Base-by-base conservation (phyloP, 2,797 vertebrate genomes). In the Macroramphosus scolopax region DNA sequence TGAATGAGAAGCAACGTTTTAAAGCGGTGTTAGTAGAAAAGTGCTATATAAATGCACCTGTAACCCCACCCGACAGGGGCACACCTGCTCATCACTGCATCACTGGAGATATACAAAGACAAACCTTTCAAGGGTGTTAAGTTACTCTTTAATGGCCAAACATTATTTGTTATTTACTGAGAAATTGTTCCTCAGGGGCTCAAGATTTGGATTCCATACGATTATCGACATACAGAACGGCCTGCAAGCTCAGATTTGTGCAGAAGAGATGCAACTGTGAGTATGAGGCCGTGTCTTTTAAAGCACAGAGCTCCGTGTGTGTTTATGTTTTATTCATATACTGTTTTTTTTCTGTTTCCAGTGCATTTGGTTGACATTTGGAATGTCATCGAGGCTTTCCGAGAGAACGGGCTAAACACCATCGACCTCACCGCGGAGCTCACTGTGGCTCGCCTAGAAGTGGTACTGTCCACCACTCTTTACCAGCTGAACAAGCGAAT, bases 251-350 rank as follows among this genome's bases (percentile, higher is more conserved):
- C 59, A 80, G 96, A 89, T 99, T 99, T 75, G 93, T 99, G 68
- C 97, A 99, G 89, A 98, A 98, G 92, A 98, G 94, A 90, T 99
- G 97, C 87, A 98, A 95, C 49, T 72, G 96, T 99, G 82, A 97
- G 96, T 97, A 88, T 6, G 9, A 50, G 1, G 8, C 11, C 5
- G 3, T 5, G 4, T 0, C 29, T 8, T 4, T 57, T 40, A 12
- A 18, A 14, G n/a, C 4, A 1, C 28, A 26, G 5, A 4, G 4
- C 26, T 13, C 6, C 14, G 1, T 6, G 11, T 2, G 2, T 1
- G 11, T 39, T 39, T 5, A 26, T 0, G 2, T 13, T 0, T 25
- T 5, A 6, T 16, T 22, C 29, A 8, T n/a, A 6, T 11, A 8
- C 2, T n/a, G 8, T 10, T 26, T 41, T 11, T 15, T 14, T 10